Conservation (phyloP, 1,140 invertebrate genomes). For the Brachionus calyciflorus region DNA sequence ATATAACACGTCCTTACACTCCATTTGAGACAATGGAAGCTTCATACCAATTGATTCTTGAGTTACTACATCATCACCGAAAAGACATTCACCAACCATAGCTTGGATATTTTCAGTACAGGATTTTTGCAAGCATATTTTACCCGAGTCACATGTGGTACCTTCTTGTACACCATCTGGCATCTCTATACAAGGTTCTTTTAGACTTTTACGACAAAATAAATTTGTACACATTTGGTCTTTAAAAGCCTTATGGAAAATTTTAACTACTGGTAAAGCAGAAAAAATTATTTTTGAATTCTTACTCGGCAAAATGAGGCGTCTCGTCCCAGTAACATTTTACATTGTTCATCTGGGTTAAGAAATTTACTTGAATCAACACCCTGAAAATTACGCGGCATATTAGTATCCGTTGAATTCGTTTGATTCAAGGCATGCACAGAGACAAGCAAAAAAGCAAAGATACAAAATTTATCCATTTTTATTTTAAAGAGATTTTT, state of each 20-base stretch:
- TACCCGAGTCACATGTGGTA: slow-evolving; percentile 3
- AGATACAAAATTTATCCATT: no score
- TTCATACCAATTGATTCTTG: slow-evolving; percentile 31
- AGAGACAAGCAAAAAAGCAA: no score
- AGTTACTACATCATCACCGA: slow-evolving; percentile 17
- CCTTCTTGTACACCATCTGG: neutral
- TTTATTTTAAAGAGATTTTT: no score
- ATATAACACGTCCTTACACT: neutral
- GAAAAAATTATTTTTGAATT: no score
- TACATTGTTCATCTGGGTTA: slow-evolving; percentile 34
- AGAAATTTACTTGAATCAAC: neutral
- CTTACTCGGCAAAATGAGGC: slow-evolving; percentile 37
- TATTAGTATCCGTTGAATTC: neutral
- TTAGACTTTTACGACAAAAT: neutral
- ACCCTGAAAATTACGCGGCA: neutral
- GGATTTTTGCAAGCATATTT: neutral
- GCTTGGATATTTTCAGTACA: neutral
- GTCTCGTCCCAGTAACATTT: slow-evolving; percentile 1
- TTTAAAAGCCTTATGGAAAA: neutral
- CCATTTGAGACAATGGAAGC: slow-evolving; percentile 11
- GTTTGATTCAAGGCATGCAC: no score
- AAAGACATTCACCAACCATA: neutral
- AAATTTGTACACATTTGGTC: slow-evolving; percentile 2
- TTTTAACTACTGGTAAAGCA: no score
- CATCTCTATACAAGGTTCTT: neutral